A percentile compares a stretch with the other conserved stretches of the same genome.
Conservation (phyloP, 2,888 invertebrate genomes). For the Podabrus alpinus region DNA sequence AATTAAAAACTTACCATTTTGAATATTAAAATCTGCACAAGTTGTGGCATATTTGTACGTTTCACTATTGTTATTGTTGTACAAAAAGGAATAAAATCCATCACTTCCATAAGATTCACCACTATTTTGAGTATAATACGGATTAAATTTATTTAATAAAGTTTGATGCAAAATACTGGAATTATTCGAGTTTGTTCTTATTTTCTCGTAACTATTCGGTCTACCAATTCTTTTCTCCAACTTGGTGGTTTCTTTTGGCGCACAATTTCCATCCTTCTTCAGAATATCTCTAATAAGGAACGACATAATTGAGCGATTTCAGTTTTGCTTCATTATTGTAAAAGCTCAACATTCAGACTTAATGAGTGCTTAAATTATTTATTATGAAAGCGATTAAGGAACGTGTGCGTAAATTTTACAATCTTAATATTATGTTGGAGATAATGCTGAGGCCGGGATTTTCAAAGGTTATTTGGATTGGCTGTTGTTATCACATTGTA, state of each 20-base stretch:
- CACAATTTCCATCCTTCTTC: constrained; percentile 32
- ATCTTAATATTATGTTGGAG: constrained; percentile 36
- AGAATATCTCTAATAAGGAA: constrained; percentile 48
- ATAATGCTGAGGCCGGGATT: constrained; percentile 42
- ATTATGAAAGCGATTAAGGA: constrained; percentile 12
- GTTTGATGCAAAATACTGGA: constrained; percentile 40
- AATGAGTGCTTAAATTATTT: constrained; percentile 8
- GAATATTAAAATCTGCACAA: constrained; percentile 30
- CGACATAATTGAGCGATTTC: constrained; percentile 41
- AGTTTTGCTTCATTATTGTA: background rate
- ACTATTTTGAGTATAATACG: constrained; percentile 24
- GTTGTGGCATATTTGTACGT: constrained; percentile 11
- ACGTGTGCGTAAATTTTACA: constrained; percentile 20
- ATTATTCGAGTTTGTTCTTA: constrained; percentile 5
- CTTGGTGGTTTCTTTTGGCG: background rate
- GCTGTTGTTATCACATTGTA: constrained; percentile 38
- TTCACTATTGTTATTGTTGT: constrained; percentile 27
- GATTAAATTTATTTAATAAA: constrained; percentile 34
- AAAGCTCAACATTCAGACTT: background rate
- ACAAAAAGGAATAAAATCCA: constrained; percentile 22
- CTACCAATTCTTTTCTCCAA: background rate
- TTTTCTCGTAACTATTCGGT: background rate
- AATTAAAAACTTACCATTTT: constrained; percentile 33
- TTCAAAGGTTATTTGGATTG: constrained; percentile 40
- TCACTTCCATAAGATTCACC: constrained; percentile 26